Conservation (phyloP, 2,888 invertebrate species). For the Tridacna gigas region DNA sequence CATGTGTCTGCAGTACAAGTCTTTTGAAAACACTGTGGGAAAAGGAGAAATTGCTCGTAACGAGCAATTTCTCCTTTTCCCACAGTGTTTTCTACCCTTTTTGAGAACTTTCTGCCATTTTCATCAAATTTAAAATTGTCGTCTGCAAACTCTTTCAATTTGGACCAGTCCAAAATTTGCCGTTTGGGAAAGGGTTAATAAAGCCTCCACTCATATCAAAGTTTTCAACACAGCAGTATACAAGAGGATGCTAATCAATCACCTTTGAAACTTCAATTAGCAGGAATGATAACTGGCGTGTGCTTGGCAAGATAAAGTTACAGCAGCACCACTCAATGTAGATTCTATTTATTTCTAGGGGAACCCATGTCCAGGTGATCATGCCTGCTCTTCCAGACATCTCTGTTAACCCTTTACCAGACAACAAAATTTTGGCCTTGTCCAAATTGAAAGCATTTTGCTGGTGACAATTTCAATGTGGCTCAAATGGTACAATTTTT, state of each 20-base stretch:
- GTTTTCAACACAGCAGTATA: constrained; percentile 17
- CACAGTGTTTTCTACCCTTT: neutral
- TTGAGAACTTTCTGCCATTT: no score
- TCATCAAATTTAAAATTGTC: no score
- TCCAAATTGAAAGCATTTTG: no score
- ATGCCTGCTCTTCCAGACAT: neutral
- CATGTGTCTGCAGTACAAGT: neutral
- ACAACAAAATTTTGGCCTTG: no score
- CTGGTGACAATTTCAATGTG: no score
- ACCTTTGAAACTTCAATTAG: constrained; percentile 49
- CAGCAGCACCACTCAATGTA: constrained; percentile 5
- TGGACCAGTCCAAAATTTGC: no score
- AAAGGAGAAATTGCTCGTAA: neutral
- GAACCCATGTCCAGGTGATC: constrained; percentile 5
- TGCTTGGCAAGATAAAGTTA: constrained; percentile 36
- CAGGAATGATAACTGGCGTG: constrained; percentile 45
- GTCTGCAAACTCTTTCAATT: no score
- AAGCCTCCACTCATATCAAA: no score
- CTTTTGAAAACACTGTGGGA: neutral
- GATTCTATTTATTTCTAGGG: constrained; percentile 6
- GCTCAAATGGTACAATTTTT: no score
- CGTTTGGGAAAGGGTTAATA: no score
- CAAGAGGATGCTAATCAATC: constrained; percentile 46
- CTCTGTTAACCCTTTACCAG: no score
- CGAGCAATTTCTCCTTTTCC: neutral